These are phyloP conservation scores for Prunella fulvescens DNA, from an alignment of 2,113 vertebrate genomes.

Conservation along the genomic window DNA sequence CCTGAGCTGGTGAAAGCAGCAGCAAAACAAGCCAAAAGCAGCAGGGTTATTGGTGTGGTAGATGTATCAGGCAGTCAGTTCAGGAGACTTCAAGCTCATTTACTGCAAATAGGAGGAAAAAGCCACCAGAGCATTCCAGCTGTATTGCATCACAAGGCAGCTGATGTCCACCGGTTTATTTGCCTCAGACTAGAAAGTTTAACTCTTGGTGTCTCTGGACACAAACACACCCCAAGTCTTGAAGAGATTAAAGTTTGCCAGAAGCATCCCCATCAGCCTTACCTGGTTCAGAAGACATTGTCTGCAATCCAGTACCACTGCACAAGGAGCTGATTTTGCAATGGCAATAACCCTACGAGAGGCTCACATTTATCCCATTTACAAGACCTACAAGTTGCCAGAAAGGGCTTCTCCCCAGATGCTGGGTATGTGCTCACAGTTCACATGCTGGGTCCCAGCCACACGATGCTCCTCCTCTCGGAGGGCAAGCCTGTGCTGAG, in stretches of 20 bases:
- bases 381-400: background rate
- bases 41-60: background rate
- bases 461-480: constrained; percentile 26
- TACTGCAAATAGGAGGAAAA: background rate
- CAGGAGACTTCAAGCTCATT: background rate
- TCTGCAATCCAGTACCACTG: background rate
- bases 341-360: background rate
- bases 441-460: background rate
- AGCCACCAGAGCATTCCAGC: constrained; percentile 40
- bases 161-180: background rate
- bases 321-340: background rate
- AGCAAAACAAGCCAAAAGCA: background rate
- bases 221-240: background rate
- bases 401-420: background rate
- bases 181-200: background rate
- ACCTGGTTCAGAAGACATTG: constrained; percentile 60
- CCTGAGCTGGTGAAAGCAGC: background rate
- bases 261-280: background rate
- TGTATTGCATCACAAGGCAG: constrained; percentile 44
- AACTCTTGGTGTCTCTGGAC: background rate
- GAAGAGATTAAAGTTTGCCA: background rate
- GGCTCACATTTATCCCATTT: background rate
- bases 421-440: background rate
- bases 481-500: background rate
- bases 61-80: background rate